phyloP scores from a whole-genome alignment of 2,888 invertebrate genomes.

The Apotomis turbidana region DNA sequence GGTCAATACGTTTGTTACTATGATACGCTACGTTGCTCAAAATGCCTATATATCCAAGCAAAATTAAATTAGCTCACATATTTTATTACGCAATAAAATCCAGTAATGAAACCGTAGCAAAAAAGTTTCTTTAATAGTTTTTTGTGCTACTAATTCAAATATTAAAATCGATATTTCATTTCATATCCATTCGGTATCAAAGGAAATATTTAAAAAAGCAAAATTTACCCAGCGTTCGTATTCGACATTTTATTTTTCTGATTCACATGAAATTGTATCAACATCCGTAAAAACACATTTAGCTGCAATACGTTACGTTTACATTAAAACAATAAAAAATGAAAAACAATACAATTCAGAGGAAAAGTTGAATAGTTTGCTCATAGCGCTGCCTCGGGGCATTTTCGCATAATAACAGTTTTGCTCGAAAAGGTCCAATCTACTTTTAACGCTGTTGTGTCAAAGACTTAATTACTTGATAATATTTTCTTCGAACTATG shows the following conservation, averaged over 20 bases:
- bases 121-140: not conserved
- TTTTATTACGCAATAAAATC: not conserved
- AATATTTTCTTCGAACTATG: too few species aligned
- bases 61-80: too few species aligned
- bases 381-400: slow-evolving; percentile 11
- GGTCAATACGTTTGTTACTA: too few species aligned
- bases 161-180: slow-evolving; percentile 1
- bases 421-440: not conserved
- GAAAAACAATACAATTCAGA: not conserved
- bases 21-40: too few species aligned
- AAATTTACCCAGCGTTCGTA: not conserved
- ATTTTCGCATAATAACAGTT: slow-evolving; percentile 6
- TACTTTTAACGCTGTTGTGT: not conserved
- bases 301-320: slow-evolving; percentile 9
- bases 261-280: slow-evolving; percentile 11
- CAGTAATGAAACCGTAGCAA: not conserved
- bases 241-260: slow-evolving; percentile 20
- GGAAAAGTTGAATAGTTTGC: slow-evolving; percentile 7
- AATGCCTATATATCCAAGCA: too few species aligned
- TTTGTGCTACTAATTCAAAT: slow-evolving; percentile 5
- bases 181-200: slow-evolving; percentile 9
- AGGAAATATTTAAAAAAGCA: not conserved
- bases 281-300: slow-evolving; percentile 19
- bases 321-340: slow-evolving; percentile 11
- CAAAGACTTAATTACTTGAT: too few species aligned